Evolutionary conservation across 2,113 vertebrate species (phyloP), one percentile per base, ranked within the genome.

Genomic region (Cyprinodon tularosa): DNA sequence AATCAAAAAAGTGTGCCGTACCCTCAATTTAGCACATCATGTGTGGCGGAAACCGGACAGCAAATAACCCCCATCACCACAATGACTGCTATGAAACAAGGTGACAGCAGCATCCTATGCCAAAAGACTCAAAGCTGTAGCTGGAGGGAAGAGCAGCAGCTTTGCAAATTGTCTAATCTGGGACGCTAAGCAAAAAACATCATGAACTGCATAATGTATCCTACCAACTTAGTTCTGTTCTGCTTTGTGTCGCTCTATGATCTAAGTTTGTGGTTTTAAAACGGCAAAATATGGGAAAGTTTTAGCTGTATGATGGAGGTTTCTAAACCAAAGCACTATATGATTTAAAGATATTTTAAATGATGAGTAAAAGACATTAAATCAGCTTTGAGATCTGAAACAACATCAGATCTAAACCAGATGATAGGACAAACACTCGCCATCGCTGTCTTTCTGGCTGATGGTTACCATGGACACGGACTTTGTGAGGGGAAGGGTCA

Each of bases 381-480:
- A 68, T 62, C 0, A 38, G 59, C 11, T 14, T 12, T 60, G 12
- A 36, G 14, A 47, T 11, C 50, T 40, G 39, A 7, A 70, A 47
- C 3, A 14, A 15, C 40, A 47, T 68, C 1, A 45, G 53, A 37
- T 29, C 29, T 29, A 29, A 29, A 29, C 29, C 12, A 4, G 37
- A 47, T 6, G 22, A 14, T 20, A 9, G 10, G 64, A 42, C 53
- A 40, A 39, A 66, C 70, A 86, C 29, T 89, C 80, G 99, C 98
- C 94, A 82, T 99, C 97, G 4, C 94, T 86, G 84, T 95, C 95
- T 82, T 95, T 93, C 77, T 97, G 96, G 93, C 93, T 95, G 91
- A 99, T 98, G 74, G 97, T 92, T 76, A 97, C 93, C 86, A 99
- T 95, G 14, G 97, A 99, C 77, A 98, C 92, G n/a, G 97, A 98